Conservation (phyloP, 2,113 vertebrate species). For the Macquaria ambigua region DNA sequence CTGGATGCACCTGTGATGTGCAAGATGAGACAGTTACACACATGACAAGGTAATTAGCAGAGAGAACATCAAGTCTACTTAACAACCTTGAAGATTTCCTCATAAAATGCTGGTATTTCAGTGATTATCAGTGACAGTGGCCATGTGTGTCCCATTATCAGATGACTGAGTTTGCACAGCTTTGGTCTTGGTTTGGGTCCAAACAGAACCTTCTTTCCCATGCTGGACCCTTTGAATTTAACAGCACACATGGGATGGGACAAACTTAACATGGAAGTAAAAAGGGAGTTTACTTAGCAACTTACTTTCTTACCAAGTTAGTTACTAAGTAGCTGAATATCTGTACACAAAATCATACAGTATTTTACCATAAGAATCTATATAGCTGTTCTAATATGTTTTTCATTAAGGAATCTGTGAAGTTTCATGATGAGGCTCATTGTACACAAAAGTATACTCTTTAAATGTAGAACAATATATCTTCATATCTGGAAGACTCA, state of each 20-base stretch:
- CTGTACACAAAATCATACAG: no score
- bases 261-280: neutral
- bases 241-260: neutral
- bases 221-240: slow-evolving; percentile 12
- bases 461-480: neutral
- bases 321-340: neutral
- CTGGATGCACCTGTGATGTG: slow-evolving; percentile 67
- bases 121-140: slow-evolving; percentile 61
- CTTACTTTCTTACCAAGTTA: neutral
- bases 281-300: neutral
- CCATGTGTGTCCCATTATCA: slow-evolving; percentile 77
- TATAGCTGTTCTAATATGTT: neutral
- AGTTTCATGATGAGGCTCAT: neutral
- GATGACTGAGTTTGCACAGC: slow-evolving; percentile 32
- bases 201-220: slow-evolving; percentile 6
- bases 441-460: neutral
- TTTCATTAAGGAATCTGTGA: slow-evolving; percentile 6
- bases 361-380: neutral
- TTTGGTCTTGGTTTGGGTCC: slow-evolving; percentile 35
- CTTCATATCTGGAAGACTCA: neutral
- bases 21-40: slow-evolving; percentile 66
- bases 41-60: slow-evolving; percentile 69
- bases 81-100: slow-evolving; percentile 63
- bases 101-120: slow-evolving; percentile 42
- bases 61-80: slow-evolving; percentile 51